Conservation (phyloP, 92 coral and sea anemone genomes). For the Diadumene lineata region DNA sequence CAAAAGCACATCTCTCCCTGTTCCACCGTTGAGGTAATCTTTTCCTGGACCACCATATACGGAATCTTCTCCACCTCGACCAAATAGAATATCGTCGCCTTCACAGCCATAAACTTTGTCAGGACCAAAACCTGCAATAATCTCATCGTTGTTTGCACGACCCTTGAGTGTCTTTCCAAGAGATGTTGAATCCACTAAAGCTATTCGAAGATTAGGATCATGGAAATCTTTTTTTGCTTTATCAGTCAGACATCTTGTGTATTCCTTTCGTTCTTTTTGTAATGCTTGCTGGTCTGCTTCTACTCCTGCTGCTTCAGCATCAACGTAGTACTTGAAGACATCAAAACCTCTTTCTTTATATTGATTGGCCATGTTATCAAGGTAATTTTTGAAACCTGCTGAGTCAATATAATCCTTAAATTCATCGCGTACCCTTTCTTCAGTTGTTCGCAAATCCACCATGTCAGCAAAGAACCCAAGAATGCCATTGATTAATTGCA, state of each 20-base stretch:
- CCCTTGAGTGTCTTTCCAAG: slow-evolving; percentile 3
- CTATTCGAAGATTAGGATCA: not conserved
- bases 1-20: slow-evolving; percentile 22
- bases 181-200: slow-evolving; percentile 28
- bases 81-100: slow-evolving; percentile 34
- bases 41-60: slow-evolving; percentile 37
- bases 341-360: slow-evolving; percentile 25
- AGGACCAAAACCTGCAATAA: slow-evolving; percentile 37
- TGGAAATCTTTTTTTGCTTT: slow-evolving; percentile 18
- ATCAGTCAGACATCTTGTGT: slow-evolving; percentile 2
- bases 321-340: slow-evolving; percentile 14
- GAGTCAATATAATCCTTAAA: slow-evolving; percentile 6
- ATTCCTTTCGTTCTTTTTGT: not conserved
- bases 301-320: slow-evolving; percentile 22
- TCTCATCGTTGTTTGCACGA: slow-evolving; percentile 18
- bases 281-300: not conserved
- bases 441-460: slow-evolving; percentile 27
- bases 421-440: slow-evolving; percentile 11
- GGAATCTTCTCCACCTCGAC: slow-evolving; percentile 37
- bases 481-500: slow-evolving; percentile 12
- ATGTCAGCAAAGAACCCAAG: slow-evolving; percentile 38
- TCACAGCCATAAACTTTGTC: slow-evolving; percentile 24
- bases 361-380: slow-evolving; percentile 8
- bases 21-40: slow-evolving; percentile 39
- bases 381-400: slow-evolving; percentile 13